These are phyloP conservation scores for Pollenia amentaria DNA, from an alignment of 2,888 invertebrate species.

Conservation along the genomic window DNA sequence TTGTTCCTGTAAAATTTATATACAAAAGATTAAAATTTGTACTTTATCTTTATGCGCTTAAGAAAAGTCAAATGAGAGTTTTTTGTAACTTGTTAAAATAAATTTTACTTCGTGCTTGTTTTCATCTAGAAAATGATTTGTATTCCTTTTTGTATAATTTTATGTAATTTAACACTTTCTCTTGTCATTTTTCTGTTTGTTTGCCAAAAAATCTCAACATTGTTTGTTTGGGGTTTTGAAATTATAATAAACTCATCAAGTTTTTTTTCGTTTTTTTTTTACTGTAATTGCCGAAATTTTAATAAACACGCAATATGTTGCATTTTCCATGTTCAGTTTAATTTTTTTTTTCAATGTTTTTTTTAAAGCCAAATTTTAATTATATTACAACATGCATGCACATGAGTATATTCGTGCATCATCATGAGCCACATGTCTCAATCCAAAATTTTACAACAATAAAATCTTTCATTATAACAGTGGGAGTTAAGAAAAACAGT, in stretches of 20 bases:
- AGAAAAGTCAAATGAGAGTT: constrained; percentile 5
- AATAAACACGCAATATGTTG: constrained; percentile 63
- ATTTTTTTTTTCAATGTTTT: background rate
- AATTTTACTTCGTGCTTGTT: background rate
- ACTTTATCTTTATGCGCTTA: constrained; percentile 17
- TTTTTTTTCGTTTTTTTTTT: too few relatives aligned
- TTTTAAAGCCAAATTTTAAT: constrained; percentile 60
- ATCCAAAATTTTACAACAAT: background rate
- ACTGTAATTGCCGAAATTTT: constrained; percentile 27
- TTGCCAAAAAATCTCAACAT: background rate
- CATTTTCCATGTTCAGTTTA: background rate
- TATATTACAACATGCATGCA: constrained; percentile 64
- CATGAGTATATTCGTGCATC: constrained; percentile 18
- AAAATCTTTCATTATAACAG: constrained; percentile 19
- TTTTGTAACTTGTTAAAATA: constrained; percentile 29
- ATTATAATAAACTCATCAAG: constrained; percentile 16
- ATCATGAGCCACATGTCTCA: constrained; percentile 36
- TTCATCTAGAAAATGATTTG: constrained; percentile 32
- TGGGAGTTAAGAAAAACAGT: constrained; percentile 27
- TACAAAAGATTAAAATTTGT: constrained; percentile 10
- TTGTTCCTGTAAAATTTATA: constrained; percentile 31
- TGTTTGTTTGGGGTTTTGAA: background rate
- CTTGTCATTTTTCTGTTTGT: constrained; percentile 77
- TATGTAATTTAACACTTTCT: constrained; percentile 81
- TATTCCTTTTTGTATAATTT: constrained; percentile 60